These are phyloP conservation scores for Caenorhabditis virilis DNA, from an alignment of 2,888 invertebrate genomes.

Conservation along the genomic window DNA sequence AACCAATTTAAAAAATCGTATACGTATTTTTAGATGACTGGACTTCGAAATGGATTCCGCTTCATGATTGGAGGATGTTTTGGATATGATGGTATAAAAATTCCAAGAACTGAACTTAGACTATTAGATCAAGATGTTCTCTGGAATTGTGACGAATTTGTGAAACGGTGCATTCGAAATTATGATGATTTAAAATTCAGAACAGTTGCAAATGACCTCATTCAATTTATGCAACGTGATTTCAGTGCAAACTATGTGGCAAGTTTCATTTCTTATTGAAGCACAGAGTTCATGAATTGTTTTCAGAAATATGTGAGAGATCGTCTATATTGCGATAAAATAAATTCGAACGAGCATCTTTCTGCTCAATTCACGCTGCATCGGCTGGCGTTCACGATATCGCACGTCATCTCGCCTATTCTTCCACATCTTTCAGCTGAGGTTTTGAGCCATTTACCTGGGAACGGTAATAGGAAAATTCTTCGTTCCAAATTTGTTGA, in stretches of 20 bases:
- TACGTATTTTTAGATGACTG: constrained; percentile 27
- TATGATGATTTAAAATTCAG: constrained; percentile 55
- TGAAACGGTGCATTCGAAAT: constrained; percentile 11
- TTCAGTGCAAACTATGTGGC: constrained; percentile 46
- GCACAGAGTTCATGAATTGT: not conserved
- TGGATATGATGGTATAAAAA: constrained; percentile 69
- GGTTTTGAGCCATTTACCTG: constrained; percentile 52
- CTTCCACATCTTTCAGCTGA: constrained; percentile 63
- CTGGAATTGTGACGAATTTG: constrained; percentile 27
- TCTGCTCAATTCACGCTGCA: constrained; percentile 56
- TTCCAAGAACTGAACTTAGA: not conserved
- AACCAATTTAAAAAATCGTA: not conserved
- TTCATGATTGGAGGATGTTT: constrained; percentile 79
- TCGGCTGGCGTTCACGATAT: constrained; percentile 32
- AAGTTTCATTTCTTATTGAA: constrained; percentile 3
- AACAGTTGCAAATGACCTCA: constrained; percentile 55
- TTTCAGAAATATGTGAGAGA: constrained; percentile 62
- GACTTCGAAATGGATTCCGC: constrained; percentile 77
- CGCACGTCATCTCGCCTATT: constrained; percentile 57
- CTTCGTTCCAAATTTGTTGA: not conserved
- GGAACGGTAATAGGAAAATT: no score
- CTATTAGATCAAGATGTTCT: constrained; percentile 56
- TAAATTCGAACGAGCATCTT: constrained; percentile 46
- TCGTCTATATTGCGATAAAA: constrained; percentile 61
- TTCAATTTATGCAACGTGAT: constrained; percentile 56